These are phyloP conservation scores for Pyrocoelia pectoralis DNA, from an alignment of 2,888 invertebrate species.

Conservation along the genomic window DNA sequence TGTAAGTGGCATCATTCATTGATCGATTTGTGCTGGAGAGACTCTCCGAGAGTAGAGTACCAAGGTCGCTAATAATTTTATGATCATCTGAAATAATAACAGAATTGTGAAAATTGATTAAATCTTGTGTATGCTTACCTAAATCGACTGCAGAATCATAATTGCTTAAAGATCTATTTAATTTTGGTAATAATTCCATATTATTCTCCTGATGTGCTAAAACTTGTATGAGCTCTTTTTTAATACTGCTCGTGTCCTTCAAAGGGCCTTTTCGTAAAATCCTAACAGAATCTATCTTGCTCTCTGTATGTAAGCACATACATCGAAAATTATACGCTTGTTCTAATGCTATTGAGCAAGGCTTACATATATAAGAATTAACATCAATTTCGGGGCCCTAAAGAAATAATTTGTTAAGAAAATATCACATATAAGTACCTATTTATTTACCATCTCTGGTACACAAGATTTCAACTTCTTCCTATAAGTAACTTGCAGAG, in stretches of 20 bases:
- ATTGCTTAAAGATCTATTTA: background rate
- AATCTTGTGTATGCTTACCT: background rate
- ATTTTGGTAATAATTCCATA: background rate
- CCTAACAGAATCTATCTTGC: background rate
- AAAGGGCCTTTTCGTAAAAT: background rate
- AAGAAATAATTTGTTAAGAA: background rate
- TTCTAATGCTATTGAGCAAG: slow-evolving; percentile 21
- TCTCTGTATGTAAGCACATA: slow-evolving; percentile 24
- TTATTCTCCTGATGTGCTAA: background rate
- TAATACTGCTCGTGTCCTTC: background rate
- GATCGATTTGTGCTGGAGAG: no score
- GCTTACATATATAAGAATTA: slow-evolving; percentile 15
- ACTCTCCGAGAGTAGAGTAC: no score
- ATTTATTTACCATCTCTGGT: slow-evolving; percentile 31
- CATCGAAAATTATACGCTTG: slow-evolving; percentile 24
- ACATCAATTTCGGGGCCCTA: slow-evolving; percentile 18
- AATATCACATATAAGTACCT: no score
- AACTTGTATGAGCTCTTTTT: background rate
- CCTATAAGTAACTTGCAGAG: slow-evolving; percentile 19
- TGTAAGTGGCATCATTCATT: no score
- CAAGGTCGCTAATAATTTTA: no score
- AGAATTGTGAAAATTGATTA: background rate
- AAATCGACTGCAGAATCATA: background rate
- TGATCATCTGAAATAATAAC: no score
- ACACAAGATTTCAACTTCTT: slow-evolving; percentile 25